Percentiles rank a stretch among this genome's conserved stretches.
Conservation (phyloP, 2,888 invertebrate species). For the Noctua janthe region DNA sequence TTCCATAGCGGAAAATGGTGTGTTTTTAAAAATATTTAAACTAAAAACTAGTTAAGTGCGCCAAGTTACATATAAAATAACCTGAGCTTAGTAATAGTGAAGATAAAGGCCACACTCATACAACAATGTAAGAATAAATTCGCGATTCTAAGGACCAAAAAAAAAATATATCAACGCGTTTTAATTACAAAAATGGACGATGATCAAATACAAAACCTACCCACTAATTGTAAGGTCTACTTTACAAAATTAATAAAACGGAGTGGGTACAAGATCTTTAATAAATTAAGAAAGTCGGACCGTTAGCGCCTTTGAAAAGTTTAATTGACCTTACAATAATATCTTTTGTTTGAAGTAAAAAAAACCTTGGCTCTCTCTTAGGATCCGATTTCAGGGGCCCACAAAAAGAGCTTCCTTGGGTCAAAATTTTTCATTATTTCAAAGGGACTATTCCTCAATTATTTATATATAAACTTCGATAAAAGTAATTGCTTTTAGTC, state of each 20-base stretch:
- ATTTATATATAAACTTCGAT: slow-evolving; percentile 67
- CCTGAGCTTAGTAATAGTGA: background rate
- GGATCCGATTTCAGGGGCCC: slow-evolving; percentile 65
- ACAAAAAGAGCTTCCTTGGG: slow-evolving; percentile 66
- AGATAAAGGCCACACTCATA: background rate
- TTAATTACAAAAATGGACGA: slow-evolving; percentile 16
- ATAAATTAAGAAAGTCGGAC: slow-evolving; percentile 66
- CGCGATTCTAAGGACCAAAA: background rate
- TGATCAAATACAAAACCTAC: slow-evolving; percentile 13
- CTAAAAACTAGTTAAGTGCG: background rate
- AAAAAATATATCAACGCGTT: background rate
- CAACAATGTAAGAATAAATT: background rate
- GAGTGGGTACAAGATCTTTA: slow-evolving; percentile 46
- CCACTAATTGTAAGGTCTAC: slow-evolving; percentile 10
- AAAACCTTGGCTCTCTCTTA: slow-evolving; percentile 67
- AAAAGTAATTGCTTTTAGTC: slow-evolving; percentile 62
- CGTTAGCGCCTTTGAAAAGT: slow-evolving; percentile 77
- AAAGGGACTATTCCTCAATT: slow-evolving; percentile 75
- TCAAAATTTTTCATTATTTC: slow-evolving; percentile 76
- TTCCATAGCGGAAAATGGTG: background rate
- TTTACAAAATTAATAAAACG: slow-evolving; percentile 33
- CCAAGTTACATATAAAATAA: background rate
- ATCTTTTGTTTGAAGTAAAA: slow-evolving; percentile 77
- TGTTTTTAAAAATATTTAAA: background rate
- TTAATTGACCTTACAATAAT: slow-evolving; percentile 83